phyloP scores from a whole-genome alignment of 2,113 vertebrate species.

The Forbesichthys papilliferus region DNA sequence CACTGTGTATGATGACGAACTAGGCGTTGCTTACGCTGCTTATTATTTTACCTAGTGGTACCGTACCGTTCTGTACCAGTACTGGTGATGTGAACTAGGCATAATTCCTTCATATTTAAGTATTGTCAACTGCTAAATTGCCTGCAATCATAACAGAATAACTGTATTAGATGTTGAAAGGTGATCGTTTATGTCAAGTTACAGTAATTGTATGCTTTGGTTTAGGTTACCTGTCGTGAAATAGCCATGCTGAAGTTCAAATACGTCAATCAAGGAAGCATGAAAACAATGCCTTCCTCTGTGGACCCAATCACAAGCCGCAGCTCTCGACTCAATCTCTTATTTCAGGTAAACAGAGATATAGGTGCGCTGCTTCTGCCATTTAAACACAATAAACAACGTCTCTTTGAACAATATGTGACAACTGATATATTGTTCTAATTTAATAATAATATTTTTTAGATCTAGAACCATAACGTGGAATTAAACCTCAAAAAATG shows the following conservation, averaged over 20 bases:
- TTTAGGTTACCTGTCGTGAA: slow-evolving; percentile 1
- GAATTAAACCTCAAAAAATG: too few relatives aligned
- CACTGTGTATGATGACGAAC: slow-evolving; percentile 9
- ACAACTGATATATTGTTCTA: too few relatives aligned
- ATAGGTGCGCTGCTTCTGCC: not conserved
- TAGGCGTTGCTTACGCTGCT: not conserved
- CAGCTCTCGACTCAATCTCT: slow-evolving; percentile 82
- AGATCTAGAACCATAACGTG: not conserved
- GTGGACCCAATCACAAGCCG: slow-evolving; percentile 84
- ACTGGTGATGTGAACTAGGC: too few relatives aligned
- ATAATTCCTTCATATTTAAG: too few relatives aligned
- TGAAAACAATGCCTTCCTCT: slow-evolving; percentile 49
- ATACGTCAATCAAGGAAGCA: slow-evolving; percentile 75
- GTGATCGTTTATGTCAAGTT: not conserved
- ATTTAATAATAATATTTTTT: not conserved
- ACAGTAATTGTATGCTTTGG: not conserved
- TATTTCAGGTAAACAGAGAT: slow-evolving; percentile 86
- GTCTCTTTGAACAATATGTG: too few relatives aligned
- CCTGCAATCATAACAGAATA: slow-evolving; percentile 15
- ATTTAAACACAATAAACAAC: not conserved
- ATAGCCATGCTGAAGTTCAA: slow-evolving; percentile 92
- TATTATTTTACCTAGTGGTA: too few relatives aligned
- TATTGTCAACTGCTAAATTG: not conserved
- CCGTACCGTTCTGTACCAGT: not conserved
- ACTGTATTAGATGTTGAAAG: not conserved